Conservation (phyloP, 2,888 invertebrate genomes). For the Microctonus aethiopoides region DNA sequence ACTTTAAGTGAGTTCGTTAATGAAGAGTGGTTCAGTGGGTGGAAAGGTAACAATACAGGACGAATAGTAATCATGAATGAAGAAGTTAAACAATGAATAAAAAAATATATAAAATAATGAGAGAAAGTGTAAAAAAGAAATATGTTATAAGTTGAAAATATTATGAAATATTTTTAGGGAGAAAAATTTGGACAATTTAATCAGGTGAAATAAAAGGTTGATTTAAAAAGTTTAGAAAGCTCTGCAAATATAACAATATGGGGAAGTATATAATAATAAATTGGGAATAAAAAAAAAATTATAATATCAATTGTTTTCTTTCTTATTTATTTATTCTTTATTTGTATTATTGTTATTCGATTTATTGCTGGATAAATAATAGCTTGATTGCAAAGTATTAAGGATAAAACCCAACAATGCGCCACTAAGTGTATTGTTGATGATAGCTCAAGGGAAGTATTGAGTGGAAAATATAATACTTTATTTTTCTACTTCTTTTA, state of each 20-base stretch:
- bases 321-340: not conserved
- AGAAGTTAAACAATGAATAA: conserved; percentile 30
- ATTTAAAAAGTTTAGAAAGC: no score
- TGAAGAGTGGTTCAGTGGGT: not conserved
- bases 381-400: not conserved
- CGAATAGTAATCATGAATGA: not conserved
- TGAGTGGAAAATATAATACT: no score
- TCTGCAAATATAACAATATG: no score
- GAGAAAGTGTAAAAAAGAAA: conserved; percentile 15
- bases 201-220: no score
- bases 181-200: no score
- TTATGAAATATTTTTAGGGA: not conserved
- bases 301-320: not conserved
- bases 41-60: not conserved
- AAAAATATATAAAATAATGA: conserved; percentile 23
- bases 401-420: not conserved
- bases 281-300: no score
- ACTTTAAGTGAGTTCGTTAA: not conserved
- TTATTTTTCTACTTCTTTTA: no score
- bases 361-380: not conserved
- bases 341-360: not conserved
- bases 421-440: not conserved
- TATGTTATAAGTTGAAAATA: not conserved
- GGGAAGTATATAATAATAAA: no score
- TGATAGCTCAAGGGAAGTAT: not conserved